phyloP scores from a whole-genome alignment of 2,797 vertebrate genomes.

The Carduelis carduelis region DNA sequence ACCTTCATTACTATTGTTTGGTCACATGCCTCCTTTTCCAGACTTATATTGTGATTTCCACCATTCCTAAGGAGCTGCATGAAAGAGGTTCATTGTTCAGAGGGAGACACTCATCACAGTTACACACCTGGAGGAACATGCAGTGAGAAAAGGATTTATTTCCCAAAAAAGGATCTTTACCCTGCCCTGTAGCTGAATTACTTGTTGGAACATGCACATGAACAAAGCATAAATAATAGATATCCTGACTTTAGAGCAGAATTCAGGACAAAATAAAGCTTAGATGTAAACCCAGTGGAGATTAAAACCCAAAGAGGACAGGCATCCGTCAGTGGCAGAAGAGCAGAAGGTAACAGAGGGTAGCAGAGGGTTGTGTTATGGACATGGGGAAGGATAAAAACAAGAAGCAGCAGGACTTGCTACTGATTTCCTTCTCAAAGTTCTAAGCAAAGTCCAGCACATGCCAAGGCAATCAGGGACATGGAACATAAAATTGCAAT shows the following conservation, averaged over 20 bases:
- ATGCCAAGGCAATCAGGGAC: not conserved
- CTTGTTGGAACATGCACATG: not conserved
- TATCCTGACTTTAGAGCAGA: not conserved
- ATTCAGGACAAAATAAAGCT: not conserved
- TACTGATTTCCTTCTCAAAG: not conserved
- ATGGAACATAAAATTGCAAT: not conserved
- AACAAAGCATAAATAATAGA: not conserved
- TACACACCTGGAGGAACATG: not conserved
- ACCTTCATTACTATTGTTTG: not conserved
- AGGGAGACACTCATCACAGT: not conserved
- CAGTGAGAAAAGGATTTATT: not conserved
- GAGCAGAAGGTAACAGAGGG: not conserved
- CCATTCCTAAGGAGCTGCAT: not conserved
- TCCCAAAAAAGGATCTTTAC: not conserved
- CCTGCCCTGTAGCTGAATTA: not conserved
- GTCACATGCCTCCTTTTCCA: not conserved
- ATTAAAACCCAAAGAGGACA: not conserved
- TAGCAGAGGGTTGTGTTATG: not conserved
- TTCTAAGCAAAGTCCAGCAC: not conserved
- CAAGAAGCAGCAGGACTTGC: not conserved
- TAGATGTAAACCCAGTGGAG: not conserved
- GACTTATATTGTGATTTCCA: not conserved
- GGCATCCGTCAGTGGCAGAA: not conserved
- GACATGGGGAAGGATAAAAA: not conserved
- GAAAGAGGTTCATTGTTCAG: not conserved